Evolutionary conservation across 2,797 vertebrate genomes (phyloP).

Genomic region (Pangasius larnaudii): DNA sequence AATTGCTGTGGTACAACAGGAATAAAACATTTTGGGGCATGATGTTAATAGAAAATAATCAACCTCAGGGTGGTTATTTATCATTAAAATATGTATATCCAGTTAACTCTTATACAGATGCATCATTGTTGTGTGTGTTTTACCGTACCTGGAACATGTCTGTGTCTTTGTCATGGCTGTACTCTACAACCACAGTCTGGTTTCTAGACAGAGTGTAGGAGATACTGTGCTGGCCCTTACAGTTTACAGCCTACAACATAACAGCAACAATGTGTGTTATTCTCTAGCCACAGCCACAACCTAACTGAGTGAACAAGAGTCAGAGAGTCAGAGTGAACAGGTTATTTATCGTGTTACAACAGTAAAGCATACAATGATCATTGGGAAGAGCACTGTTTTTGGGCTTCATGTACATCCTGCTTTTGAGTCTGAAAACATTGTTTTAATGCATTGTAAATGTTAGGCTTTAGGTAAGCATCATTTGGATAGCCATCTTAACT

Average conservation of each 20-base stretch:
- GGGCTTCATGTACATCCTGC: neutral
- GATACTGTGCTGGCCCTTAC: constrained; percentile 96
- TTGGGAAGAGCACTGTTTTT: neutral
- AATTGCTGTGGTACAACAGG: neutral
- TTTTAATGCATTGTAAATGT: neutral
- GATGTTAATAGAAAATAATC: neutral
- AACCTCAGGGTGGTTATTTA: neutral
- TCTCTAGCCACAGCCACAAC: neutral
- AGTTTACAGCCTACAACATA: constrained; percentile 88
- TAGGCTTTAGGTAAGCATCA: neutral
- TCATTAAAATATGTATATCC: neutral
- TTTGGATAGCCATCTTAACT: neutral
- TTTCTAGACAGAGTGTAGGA: constrained; percentile 95
- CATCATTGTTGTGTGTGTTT: neutral
- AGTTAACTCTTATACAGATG: neutral
- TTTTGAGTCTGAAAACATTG: constrained; percentile 4
- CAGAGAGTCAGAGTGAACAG: too few species aligned
- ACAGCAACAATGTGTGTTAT: constrained; percentile 42
- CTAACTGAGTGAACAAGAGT: neutral
- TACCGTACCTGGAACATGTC: constrained; percentile 98
- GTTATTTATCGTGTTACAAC: neutral
- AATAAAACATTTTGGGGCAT: neutral
- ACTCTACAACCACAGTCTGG: constrained; percentile 98
- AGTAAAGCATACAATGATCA: neutral
- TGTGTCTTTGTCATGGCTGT: constrained; percentile 94